Conservation (phyloP, 2,113 vertebrate species). For the Haliaeetus leucogaster region DNA sequence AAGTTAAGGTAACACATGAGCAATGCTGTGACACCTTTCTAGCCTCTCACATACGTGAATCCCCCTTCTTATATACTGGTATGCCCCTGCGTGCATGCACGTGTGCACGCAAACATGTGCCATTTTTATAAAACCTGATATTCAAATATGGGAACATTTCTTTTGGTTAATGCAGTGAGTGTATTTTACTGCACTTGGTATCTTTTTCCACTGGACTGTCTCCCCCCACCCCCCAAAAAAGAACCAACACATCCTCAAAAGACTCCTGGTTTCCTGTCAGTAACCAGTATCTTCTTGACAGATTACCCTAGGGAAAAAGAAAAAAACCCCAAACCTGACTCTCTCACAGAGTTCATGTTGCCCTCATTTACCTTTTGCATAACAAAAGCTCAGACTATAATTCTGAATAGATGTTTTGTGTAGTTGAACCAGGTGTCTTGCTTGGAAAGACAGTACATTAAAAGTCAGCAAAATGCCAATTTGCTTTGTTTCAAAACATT, state of each 20-base stretch:
- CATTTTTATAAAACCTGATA: neutral
- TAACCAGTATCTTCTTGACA: neutral
- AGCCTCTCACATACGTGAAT: fast-evolving
- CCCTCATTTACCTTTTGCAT: conserved; percentile 65
- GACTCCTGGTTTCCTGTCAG: neutral
- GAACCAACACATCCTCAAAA: neutral
- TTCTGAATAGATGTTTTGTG: conserved; percentile 68
- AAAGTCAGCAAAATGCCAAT: conserved; percentile 74
- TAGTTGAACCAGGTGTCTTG: conserved; percentile 68
- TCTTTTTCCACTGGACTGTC: neutral
- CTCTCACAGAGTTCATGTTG: conserved; percentile 44
- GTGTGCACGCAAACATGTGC: fast-evolving
- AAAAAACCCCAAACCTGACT: neutral
- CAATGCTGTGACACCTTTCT: neutral
- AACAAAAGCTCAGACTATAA: conserved; percentile 63
- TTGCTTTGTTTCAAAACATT: conserved; percentile 70
- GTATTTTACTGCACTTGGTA: neutral
- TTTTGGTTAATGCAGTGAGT: neutral
- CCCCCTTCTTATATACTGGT: fast-evolving
- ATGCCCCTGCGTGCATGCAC: neutral
- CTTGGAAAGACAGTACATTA: conserved; percentile 52
- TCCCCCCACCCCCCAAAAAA: neutral
- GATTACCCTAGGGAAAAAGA: neutral
- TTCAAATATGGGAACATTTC: neutral
- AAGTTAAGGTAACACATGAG: neutral